Conservation (phyloP, 2,888 invertebrate genomes). For the Philereme transversata region DNA sequence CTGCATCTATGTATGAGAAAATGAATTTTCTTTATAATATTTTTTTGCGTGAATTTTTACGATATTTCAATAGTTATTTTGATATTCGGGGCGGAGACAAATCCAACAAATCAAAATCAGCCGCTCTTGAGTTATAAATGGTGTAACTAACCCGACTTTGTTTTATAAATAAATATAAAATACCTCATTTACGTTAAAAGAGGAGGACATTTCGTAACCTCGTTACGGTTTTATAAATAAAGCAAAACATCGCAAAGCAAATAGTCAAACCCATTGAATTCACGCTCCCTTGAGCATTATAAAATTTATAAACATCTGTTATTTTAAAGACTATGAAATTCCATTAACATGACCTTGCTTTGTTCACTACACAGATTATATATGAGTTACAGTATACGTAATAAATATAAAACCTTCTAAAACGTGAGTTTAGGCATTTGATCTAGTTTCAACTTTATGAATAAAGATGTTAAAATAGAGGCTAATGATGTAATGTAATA, state of each 20-base stretch:
- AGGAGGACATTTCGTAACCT: neutral
- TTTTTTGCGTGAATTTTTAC: too few species aligned
- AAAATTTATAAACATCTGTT: slow-evolving; percentile 11
- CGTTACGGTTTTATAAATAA: neutral
- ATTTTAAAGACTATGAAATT: slow-evolving; percentile 10
- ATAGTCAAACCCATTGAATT: slow-evolving; percentile 5
- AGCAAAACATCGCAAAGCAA: neutral
- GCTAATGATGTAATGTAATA: neutral
- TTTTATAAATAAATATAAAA: too few species aligned
- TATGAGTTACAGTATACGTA: neutral
- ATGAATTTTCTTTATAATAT: too few species aligned
- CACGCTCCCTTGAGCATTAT: slow-evolving; percentile 11
- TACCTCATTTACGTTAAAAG: too few species aligned
- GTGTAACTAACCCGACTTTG: too few species aligned
- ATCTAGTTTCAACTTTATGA: slow-evolving; percentile 4
- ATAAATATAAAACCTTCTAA: neutral
- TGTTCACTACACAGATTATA: slow-evolving; percentile 10
- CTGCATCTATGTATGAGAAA: too few species aligned
- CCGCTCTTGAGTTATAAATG: too few species aligned
- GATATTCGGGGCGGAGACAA: too few species aligned
- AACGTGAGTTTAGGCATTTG: neutral
- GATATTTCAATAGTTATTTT: too few species aligned
- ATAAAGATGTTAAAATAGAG: slow-evolving; percentile 1
- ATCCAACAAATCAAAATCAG: too few species aligned
- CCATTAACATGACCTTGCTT: slow-evolving; percentile 22